A percentile compares a stretch with the other conserved stretches of the same genome.
phyloP scores from a whole-genome alignment of 2,113 vertebrate genomes.

The Saccopteryx leptura region DNA sequence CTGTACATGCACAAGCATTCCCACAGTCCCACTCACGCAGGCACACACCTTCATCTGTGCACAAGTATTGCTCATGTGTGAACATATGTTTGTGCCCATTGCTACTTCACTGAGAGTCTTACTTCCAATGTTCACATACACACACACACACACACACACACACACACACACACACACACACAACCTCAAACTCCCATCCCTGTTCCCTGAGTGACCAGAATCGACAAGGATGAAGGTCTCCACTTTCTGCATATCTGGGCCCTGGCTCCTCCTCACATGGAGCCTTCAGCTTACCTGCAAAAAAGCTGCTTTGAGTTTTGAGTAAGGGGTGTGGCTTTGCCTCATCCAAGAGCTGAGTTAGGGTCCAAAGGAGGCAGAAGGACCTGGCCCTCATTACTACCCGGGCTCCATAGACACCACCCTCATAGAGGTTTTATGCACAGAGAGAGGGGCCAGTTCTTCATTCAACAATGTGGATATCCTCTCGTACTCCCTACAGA shows the following conservation, averaged over 20 bases:
- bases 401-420: not conserved
- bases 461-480: not conserved
- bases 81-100: rapidly evolving
- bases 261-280: not conserved
- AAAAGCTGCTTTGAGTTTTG: not conserved
- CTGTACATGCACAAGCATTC: not conserved
- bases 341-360: not conserved
- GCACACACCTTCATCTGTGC: not conserved
- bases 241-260: not conserved
- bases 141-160: not conserved
- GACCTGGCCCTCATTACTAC: not conserved
- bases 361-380: not conserved
- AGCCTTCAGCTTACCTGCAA: not conserved
- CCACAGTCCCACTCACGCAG: not conserved
- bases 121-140: not conserved
- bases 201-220: not conserved
- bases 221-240: not conserved
- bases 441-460: not conserved
- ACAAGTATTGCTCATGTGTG: not conserved
- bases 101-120: rapidly evolving
- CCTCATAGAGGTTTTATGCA: not conserved
- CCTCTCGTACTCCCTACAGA: not conserved
- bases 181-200: not conserved
- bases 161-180: too few species aligned
- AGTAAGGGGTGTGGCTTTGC: not conserved